Evolutionary conservation across 1,140 invertebrate genomes (phyloP).

Genomic region (Chlorops oryzae): DNA sequence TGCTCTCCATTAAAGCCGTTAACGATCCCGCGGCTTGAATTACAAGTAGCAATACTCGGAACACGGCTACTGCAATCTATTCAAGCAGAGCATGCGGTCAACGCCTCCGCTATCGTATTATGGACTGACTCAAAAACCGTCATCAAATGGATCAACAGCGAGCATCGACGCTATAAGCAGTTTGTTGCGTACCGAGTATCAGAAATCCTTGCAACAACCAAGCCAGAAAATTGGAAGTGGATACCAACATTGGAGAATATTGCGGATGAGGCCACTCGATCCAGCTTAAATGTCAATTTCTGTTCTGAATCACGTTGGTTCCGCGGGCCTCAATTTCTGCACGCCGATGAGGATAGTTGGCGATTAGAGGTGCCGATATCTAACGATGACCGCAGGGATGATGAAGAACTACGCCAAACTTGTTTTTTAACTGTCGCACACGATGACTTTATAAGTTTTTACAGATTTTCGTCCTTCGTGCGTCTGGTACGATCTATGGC

Average conservation of each 20-base stretch:
- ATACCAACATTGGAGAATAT: slow-evolving; percentile 27
- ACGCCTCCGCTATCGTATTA: background rate
- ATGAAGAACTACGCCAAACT: too few species aligned
- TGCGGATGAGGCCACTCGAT: slow-evolving; percentile 29
- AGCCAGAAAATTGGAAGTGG: slow-evolving; percentile 33
- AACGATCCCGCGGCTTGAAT: slow-evolving; percentile 40
- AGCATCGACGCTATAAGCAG: background rate
- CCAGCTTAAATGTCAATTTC: background rate
- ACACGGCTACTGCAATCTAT: background rate
- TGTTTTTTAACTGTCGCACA: too few species aligned
- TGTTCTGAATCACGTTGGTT: background rate
- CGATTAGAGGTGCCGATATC: too few species aligned
- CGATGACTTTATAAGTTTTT: too few species aligned
- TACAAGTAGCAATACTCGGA: slow-evolving; percentile 34
- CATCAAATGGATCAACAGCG: background rate
- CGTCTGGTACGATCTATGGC: too few species aligned
- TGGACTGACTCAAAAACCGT: slow-evolving; percentile 14
- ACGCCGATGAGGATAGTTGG: background rate
- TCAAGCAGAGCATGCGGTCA: background rate
- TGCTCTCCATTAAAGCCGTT: slow-evolving; percentile 29
- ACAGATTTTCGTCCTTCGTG: too few species aligned
- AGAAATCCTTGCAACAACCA: too few species aligned
- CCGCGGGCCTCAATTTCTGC: slow-evolving; percentile 1
- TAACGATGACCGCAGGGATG: too few species aligned
- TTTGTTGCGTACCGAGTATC: too few species aligned